Conservation (phyloP, 2,113 vertebrate species). For the Brachypodius melanocephalos region DNA sequence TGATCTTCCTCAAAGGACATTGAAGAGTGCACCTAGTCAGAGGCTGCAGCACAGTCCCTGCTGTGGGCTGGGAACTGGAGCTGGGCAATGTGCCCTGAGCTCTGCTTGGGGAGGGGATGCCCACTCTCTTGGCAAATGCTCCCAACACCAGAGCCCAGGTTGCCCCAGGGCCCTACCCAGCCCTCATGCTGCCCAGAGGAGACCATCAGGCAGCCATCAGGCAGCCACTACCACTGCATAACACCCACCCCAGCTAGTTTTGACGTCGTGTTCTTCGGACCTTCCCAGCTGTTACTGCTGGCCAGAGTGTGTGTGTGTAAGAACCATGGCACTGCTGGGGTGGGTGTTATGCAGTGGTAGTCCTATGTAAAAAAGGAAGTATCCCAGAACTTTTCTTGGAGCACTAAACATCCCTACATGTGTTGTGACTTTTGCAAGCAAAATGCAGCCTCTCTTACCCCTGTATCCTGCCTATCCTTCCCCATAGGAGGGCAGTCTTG, state of each 20-base stretch:
- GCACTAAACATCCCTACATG: not conserved
- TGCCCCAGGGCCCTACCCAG: not conserved
- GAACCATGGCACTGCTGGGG: too few species aligned
- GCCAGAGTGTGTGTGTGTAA: too few species aligned
- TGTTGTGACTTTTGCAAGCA: not conserved
- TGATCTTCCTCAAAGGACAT: not conserved
- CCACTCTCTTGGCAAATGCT: not conserved
- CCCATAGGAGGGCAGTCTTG: not conserved
- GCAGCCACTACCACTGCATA: too few species aligned
- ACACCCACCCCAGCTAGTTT: too few species aligned
- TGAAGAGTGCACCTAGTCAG: accelerated
- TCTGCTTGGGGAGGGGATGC: not conserved
- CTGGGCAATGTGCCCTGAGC: accelerated
- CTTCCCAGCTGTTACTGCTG: too few species aligned
- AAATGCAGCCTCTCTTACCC: not conserved
- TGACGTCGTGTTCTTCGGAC: too few species aligned
- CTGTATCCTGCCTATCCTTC: not conserved
- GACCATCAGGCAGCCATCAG: not conserved
- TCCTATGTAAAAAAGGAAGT: not conserved
- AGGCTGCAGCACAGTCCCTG: not conserved
- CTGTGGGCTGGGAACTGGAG: not conserved
- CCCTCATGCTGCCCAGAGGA: not conserved
- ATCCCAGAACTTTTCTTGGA: not conserved
- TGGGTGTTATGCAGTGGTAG: too few species aligned
- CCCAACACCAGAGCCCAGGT: not conserved